Evolutionary conservation across 2,113 vertebrate species (phyloP), one percentile per base, ranked within the genome.

Genomic region (Muscicapa adusta): DNA sequence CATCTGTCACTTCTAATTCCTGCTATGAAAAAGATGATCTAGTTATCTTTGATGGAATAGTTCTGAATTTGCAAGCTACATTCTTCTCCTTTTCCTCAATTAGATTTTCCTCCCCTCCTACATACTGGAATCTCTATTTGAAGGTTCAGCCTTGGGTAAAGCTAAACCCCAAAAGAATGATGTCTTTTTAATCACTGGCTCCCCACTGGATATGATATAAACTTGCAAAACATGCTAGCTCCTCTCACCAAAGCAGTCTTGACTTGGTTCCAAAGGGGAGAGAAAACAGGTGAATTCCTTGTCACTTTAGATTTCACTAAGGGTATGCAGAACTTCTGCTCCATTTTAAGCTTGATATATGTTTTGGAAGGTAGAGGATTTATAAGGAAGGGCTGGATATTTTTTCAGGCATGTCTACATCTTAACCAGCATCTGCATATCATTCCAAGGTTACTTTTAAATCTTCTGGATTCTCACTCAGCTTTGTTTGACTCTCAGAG

Each of bases 1-100:
- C 93, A 91, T 94, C 94, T 95, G 95, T 93, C 91, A 75, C 63
- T 95, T 94, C 65, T 79, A 96, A 93, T 93, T 95, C 81, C 86
- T 85, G 77, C 74, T 91, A 90, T 58, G 91, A 90, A 90, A 93
- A 93, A 95, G 92, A 93, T 88, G 93, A 68, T 85, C 90, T 83
- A 80, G 76, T 93, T 91, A 84, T 87, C 89, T 94, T 93, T 89
- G 89, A 85, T 68, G 86, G 83, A 84, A 81, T 86, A 81, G 91
- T 58, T 88, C 73, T 93, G 82, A 72, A 92, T 94, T 78, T 92
- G 58, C 83, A 72, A 83, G 79, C 61, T 84, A 31, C 20, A 16
- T 51, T 91, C 51, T 82, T 85, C 61, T 90, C 36, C 33, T 18
- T 90, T 93, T 88, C 61, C 75, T 36, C 75, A 77, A 2, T 80